These are phyloP conservation scores for Solenodon paradoxus DNA, from an alignment of 2,113 vertebrate species.

Conservation along the genomic window DNA sequence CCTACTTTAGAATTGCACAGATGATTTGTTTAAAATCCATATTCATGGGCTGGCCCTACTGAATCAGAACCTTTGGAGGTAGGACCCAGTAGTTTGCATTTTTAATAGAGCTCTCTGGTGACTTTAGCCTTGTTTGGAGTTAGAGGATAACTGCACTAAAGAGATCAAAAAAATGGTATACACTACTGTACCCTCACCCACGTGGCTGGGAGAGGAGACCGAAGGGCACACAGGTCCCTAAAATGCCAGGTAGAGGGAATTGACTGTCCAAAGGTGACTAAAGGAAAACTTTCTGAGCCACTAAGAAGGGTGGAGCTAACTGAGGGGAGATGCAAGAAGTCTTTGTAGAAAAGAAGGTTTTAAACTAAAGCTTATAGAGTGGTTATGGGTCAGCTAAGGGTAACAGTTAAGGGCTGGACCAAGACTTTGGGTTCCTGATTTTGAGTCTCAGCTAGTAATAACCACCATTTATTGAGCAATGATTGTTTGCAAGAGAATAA, in stretches of 20 bases:
- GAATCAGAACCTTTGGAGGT: background rate
- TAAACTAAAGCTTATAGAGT: background rate
- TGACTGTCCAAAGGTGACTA: background rate
- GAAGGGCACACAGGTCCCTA: too few species aligned
- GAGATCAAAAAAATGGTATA: background rate
- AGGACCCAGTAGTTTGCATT: background rate
- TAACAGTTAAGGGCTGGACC: too few species aligned
- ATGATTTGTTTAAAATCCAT: background rate
- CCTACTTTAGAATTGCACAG: background rate
- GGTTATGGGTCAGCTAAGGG: background rate
- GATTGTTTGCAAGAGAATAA: background rate
- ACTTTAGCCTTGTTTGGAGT: background rate
- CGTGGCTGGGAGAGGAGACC: background rate
- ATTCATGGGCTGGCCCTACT: background rate
- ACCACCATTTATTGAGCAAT: background rate
- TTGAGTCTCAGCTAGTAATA: background rate
- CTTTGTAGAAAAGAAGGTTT: background rate
- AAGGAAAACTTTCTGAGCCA: background rate
- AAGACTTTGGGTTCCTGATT: background rate
- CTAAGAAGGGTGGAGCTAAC: background rate
- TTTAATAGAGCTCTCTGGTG: background rate
- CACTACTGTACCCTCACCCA: background rate
- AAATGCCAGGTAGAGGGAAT: background rate
- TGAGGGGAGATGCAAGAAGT: background rate
- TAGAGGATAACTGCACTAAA: background rate